A percentile compares a stretch with the other conserved stretches of the same genome.
These are phyloP conservation scores for Heterotilapia buettikoferi DNA, from an alignment of 2,113 vertebrate genomes.

Conservation along the genomic window DNA sequence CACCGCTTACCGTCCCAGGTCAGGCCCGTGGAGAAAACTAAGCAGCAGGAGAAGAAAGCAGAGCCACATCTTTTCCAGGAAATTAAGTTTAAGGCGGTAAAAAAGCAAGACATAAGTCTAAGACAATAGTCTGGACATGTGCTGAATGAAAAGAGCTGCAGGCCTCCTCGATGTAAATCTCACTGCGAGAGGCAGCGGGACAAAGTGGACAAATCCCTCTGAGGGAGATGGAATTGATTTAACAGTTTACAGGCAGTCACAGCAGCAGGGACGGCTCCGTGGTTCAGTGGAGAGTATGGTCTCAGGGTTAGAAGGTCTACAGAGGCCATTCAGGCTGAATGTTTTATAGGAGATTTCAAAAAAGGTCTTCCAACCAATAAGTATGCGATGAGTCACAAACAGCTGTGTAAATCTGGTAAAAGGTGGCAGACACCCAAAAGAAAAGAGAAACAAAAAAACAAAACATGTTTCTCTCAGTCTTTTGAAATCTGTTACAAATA, in stretches of 20 bases:
- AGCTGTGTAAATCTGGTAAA: not conserved
- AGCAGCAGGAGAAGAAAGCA: not conserved
- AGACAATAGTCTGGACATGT: conserved; percentile 33
- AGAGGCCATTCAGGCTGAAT: not conserved
- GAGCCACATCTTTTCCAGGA: conserved; percentile 18
- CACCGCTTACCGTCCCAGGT: not conserved
- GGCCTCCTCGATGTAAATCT: conserved; percentile 7
- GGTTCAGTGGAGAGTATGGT: not conserved
- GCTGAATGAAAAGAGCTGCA: conserved; percentile 12
- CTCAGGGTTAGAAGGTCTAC: not conserved
- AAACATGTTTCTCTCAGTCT: not conserved
- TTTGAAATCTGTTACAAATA: not conserved
- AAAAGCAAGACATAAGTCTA: not conserved
- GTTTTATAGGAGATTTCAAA: not conserved
- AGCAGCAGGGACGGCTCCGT: not conserved
- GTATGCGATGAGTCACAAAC: not conserved
- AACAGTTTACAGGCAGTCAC: not conserved
- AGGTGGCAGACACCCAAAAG: not conserved
- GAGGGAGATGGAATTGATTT: conserved; percentile 27
- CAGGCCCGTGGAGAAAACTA: not conserved
- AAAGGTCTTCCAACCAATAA: not conserved
- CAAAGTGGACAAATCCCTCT: conserved; percentile 7
- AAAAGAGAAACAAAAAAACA: not conserved
- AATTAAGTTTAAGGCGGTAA: conserved; percentile 46
- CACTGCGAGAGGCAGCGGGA: not conserved